A percentile compares a stretch with the other conserved stretches of the same genome.
These are phyloP conservation scores for Psammodynastes pulverulentus DNA, from an alignment of 2,113 vertebrate genomes.

Conservation along the genomic window DNA sequence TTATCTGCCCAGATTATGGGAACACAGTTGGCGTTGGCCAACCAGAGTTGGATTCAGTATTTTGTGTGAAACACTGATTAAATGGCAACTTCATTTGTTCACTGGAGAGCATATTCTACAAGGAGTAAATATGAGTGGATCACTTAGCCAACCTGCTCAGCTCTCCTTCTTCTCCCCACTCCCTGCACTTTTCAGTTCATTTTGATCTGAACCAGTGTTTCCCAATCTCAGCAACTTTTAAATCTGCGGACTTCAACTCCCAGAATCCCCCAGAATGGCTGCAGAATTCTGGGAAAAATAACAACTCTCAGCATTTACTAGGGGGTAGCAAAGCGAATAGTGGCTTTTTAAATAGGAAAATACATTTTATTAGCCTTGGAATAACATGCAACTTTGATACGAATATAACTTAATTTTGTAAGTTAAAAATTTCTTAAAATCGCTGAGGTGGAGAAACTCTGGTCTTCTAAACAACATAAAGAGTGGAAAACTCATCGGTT, in stretches of 20 bases:
- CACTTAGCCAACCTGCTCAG: neutral
- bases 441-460: neutral
- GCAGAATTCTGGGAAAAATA: neutral
- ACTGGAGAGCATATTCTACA: neutral
- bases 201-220: neutral
- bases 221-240: neutral
- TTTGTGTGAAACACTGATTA: neutral
- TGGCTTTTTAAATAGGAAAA: no score
- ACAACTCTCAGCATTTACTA: no score
- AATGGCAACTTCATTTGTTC: neutral
- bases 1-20: neutral
- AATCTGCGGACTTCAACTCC: neutral
- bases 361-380: no score
- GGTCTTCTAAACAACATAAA: neutral
- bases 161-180: neutral
- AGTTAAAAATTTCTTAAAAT: no score
- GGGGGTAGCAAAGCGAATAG: no score
- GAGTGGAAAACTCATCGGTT: neutral
- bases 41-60: neutral
- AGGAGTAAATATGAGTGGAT: neutral
- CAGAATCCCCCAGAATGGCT: neutral
- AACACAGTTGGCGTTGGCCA: neutral
- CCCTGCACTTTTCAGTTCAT: neutral
- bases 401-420: no score
- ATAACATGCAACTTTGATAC: no score